Base-by-base conservation (phyloP, 2,797 vertebrate genomes). In the Clangula hyemalis region DNA sequence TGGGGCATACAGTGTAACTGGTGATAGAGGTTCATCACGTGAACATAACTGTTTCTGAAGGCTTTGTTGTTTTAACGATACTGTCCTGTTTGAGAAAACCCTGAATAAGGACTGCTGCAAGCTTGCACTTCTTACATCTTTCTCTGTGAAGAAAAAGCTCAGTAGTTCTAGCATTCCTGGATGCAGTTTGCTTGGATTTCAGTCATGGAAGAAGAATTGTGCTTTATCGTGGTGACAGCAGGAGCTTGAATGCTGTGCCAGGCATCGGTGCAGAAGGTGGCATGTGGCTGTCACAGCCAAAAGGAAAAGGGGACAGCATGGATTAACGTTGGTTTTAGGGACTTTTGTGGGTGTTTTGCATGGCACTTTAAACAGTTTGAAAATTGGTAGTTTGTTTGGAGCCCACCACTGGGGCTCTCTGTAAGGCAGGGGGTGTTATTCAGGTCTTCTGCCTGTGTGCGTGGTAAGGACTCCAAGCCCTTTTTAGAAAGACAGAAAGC, bases 121-220 rank as follows among this genome's bases (percentile, higher is more conserved):
- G 68, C 36, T 87, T 82, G 41, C 2, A 36, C 27, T 85, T 85
- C 61, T 94, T 87, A 58, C 8, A 49, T 39, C 30, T 89, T 80
- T 88, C 47, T 74, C 13, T 24, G 58, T 41, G 19, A 92, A 94
- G 65, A 71, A 62, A 38, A 43, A 47, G 77, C 64, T 87, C 47
- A 68, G 6, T 60, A 87, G n/a, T 74, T 83, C 39, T 45, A 60
- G 49, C 30, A 36, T 74, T 77, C 27, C 53, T 85, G 38, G 75
- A 39, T 65, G 49, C 54, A 80, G 54, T 45, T 89, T 71, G 7
- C 75, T 83, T 91, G 25, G 34, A 57, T 89, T 92, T 91, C 64
- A 24, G 11, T 57, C 36, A 58, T 1, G 11, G 65, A 66, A 77
- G 92, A 68, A 68, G 74, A 49, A 34, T 30, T 70, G 51, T 58